Evolutionary conservation across 2,888 invertebrate species (phyloP), one percentile per base, ranked within the genome.

Genomic region (Drosophila anomalata): DNA sequence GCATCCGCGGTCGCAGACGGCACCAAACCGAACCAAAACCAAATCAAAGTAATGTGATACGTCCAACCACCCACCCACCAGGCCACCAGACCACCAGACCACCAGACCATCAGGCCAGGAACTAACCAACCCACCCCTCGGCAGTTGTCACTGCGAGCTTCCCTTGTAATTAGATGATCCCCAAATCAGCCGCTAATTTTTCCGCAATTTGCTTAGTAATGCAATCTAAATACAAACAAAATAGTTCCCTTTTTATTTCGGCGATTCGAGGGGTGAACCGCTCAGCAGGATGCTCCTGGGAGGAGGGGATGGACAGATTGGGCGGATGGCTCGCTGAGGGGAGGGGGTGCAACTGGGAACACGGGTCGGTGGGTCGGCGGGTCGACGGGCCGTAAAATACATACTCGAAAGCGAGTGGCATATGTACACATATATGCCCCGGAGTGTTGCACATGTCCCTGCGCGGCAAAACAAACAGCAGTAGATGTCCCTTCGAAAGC

Each of bases 131-230:
- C 36, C 39, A 33, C 39, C 53, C 20, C 11, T 24, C 8, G 20
- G 20, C 36, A 46, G 41, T 46, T 65, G 61, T 29, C 41, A 8
- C 39, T 42, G 36, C 24, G 17, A 41, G 4, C 26, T 61, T 26
- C 61, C 63, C 51, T 60, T 61, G 53, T 65, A 91, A 91, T 91
- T 91, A 91, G 90, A 91, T 91, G 91, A 91, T 90, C 90, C 90
- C 88, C 84, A 90, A 91, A 91, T 92, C 91, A 91, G 92, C 91
- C 92, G 91, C 92, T 92, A 92, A 92, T 92, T 92, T 92, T 92
- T 92, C 92, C 92, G 91, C 92, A 92, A 92, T 92, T 92, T 92
- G 90, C 90, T 90, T 90, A 85, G 89, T 92, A 92, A 92, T 91
- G 89, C 88, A 91, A 91, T 91, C 91, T 89, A 89, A 90, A 90